A percentile compares a stretch with the other conserved stretches of the same genome.
Evolutionary conservation across 2,888 invertebrate genomes (phyloP).

Genomic region (Perithous albicinctus): DNA sequence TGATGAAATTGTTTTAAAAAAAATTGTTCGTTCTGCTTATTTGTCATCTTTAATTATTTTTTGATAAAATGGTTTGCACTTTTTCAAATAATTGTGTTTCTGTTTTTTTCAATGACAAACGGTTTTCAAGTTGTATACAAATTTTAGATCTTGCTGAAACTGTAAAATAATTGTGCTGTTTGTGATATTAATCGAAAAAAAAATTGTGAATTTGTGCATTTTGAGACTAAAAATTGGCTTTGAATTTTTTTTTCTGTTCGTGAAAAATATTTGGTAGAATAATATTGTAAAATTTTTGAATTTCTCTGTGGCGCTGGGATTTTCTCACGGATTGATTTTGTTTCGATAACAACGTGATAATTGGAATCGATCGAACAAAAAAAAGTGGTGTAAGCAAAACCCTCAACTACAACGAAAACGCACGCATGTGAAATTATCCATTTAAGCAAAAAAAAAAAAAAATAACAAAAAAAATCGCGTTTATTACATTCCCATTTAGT

Average conservation of each 20-base stretch:
- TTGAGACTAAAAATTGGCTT: neutral
- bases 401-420: conserved; percentile 65
- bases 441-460: conserved; percentile 32
- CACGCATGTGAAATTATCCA: conserved; percentile 41
- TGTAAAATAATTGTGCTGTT: neutral
- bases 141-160: neutral
- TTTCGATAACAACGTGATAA: conserved; percentile 3
- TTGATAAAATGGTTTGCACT: neutral
- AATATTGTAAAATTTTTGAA: too few relatives aligned
- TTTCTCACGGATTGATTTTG: neutral
- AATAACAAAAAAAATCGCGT: too few relatives aligned
- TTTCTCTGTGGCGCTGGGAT: neutral
- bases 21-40: neutral
- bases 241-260: neutral
- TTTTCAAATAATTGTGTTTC: neutral
- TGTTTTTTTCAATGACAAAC: neutral
- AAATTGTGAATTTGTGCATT: too few relatives aligned
- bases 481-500: conserved; percentile 28
- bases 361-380: conserved; percentile 48
- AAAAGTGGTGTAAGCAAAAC: conserved; percentile 44
- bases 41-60: neutral
- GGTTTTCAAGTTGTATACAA: neutral
- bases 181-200: neutral
- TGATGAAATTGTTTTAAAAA: neutral
- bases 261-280: too few relatives aligned